A percentile compares a stretch with the other conserved stretches of the same genome.
phyloP scores from a whole-genome alignment of 2,797 vertebrate genomes.

The Sebastes ruberrimus region DNA sequence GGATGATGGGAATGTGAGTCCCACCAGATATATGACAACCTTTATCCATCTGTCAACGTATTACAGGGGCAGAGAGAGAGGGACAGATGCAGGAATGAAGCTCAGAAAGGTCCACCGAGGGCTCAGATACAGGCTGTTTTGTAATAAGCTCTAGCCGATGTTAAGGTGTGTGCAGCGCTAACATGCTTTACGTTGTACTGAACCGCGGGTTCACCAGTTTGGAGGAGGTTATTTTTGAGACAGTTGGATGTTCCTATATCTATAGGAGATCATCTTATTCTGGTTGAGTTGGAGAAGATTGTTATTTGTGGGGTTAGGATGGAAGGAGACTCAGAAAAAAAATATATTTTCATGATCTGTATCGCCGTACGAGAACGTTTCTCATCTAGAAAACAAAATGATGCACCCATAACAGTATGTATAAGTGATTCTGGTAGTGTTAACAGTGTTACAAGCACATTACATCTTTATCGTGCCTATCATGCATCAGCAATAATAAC shows the following conservation, averaged over 20 bases:
- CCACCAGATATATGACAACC: not conserved
- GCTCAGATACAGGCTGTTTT: slow-evolving; percentile 9
- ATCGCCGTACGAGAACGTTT: slow-evolving; percentile 5
- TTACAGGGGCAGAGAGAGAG: slow-evolving; percentile 21
- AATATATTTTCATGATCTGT: slow-evolving; percentile 1
- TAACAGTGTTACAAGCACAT: slow-evolving; percentile 63
- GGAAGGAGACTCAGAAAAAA: slow-evolving; percentile 55
- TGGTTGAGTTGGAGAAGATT: slow-evolving; percentile 39
- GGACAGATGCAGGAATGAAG: not conserved
- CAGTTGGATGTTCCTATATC: slow-evolving; percentile 8
- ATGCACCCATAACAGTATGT: slow-evolving; percentile 47
- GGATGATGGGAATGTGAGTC: slow-evolving; percentile 34
- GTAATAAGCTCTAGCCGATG: slow-evolving; percentile 34
- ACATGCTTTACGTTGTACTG: slow-evolving; percentile 32
- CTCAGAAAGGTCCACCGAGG: not conserved
- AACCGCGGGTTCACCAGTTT: slow-evolving; percentile 22
- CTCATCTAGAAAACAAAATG: slow-evolving; percentile 26
- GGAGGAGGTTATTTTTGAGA: slow-evolving; percentile 26
- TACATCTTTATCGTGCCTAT: slow-evolving; percentile 59
- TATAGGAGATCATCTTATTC: slow-evolving; percentile 13
- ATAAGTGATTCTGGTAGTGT: slow-evolving; percentile 24
- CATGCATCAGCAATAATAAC: slow-evolving; percentile 76
- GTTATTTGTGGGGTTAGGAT: slow-evolving; percentile 41
- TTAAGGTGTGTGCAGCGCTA: slow-evolving; percentile 62
- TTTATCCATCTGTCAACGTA: slow-evolving; percentile 25